Percentiles rank a stretch among this genome's conserved stretches.
Conservation (phyloP, 2,113 vertebrate species). For the Spermophilus dauricus region DNA sequence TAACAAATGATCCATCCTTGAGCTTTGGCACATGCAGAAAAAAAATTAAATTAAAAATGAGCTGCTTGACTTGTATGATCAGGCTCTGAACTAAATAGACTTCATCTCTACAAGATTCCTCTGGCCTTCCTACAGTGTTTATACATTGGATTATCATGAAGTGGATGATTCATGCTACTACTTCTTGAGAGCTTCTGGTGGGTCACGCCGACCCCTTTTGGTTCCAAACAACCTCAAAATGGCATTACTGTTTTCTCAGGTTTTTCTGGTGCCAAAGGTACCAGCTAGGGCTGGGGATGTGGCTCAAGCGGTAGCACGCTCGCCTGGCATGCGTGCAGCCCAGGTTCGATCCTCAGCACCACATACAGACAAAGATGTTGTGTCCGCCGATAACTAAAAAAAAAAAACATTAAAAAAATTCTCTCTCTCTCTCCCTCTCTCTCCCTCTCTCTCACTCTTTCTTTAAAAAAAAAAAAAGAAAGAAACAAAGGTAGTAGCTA, state of each 20-base stretch:
- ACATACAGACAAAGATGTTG: too few relatives aligned
- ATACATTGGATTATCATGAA: neutral
- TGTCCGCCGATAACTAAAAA: too few relatives aligned
- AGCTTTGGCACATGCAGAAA: neutral
- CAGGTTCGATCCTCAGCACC: too few relatives aligned
- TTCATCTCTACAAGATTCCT: neutral
- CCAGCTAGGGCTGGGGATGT: neutral
- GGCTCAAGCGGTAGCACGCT: too few relatives aligned
- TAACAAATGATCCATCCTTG: neutral
- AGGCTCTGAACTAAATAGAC: conserved; percentile 21
- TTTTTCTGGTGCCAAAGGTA: neutral
- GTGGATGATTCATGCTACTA: neutral
- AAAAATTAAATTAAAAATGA: conserved; percentile 23
- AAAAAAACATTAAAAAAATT: too few relatives aligned
- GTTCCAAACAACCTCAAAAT: neutral
- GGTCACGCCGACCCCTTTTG: neutral
- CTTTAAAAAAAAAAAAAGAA: too few relatives aligned
- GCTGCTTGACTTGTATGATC: neutral
- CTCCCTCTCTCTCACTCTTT: too few relatives aligned
- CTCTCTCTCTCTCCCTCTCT: too few relatives aligned
- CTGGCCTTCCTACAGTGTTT: neutral
- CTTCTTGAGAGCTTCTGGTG: neutral
- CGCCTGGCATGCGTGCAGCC: too few relatives aligned
- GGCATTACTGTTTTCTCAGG: neutral
- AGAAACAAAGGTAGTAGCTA: neutral